Evolutionary conservation across 2,888 invertebrate genomes (phyloP), one percentile per base, ranked within the genome.

Genomic region (Aphodius sticticus): DNA sequence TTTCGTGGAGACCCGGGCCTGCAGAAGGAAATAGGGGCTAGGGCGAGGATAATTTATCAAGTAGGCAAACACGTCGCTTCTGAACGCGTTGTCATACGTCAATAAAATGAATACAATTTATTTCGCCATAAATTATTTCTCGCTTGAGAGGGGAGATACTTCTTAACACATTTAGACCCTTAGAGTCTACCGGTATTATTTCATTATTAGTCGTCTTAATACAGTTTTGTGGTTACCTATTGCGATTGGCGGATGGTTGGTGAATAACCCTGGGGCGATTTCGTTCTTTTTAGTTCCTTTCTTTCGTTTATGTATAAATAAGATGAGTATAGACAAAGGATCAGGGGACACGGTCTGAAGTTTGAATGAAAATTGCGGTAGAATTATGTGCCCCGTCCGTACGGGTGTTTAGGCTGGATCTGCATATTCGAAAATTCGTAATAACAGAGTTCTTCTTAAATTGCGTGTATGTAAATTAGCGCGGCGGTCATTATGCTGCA

Each of bases 391-490:
- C 53, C 26, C 53, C 53, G 53, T 12, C 53, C 12, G 53, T 53
- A 53, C 53, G 53, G 53, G 9, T 53, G 53, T 53, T 53, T 53
- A 53, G 53, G 53, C 53, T 53, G 53, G 53, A 53, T 53, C 53
- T 53, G 53, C 53, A 53, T 53, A 53, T 53, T 74, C 74, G 74
- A 74, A 74, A 74, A 74, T 74, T 74, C 74, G 74, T 74, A 74
- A 74, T 74, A 74, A 74, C 74, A 74, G 74, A 26, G 74, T 7
- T 53, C 74, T 37, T 74, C 74, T 74, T 53, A 74, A 74, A 74
- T 74, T 74, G 74, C 74, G 74, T 74, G 74, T 74, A 74, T 74
- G 74, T 35, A 74, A 74, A 74, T 74, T 74, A 74, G 74, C 35
- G 74, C 37, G 35, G 74, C 74, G 74, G 74, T 74, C 74, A 37